Evolutionary conservation across 1,140 invertebrate species (phyloP).

Genomic region (Calosoma granatense): DNA sequence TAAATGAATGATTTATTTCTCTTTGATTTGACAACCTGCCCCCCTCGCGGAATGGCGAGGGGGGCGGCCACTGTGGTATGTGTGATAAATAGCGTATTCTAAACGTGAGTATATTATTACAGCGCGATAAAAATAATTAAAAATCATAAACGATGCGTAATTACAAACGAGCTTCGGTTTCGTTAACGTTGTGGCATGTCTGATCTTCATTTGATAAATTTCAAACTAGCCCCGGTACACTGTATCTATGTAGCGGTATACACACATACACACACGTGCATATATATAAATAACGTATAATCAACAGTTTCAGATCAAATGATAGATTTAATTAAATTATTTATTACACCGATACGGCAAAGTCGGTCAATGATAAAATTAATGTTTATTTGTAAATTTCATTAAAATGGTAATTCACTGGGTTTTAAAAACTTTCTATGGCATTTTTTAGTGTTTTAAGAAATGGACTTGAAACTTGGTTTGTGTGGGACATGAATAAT

Average conservation of each 20-base stretch:
- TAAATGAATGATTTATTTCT: not conserved
- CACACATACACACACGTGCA: not conserved
- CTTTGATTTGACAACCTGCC: conserved; percentile 1
- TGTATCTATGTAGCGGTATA: not conserved
- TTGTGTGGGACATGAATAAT: no score
- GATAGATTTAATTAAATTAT: no score
- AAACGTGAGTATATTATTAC: conserved; percentile 24
- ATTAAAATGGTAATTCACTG: no score
- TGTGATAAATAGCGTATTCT: conserved; percentile 20
- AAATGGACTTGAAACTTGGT: no score
- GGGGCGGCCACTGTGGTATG: not conserved
- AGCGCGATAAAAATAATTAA: conserved; percentile 25
- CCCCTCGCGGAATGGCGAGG: no score
- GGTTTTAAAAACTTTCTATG: no score
- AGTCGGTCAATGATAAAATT: no score
- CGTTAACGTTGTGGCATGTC: conserved; percentile 17
- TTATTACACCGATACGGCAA: no score
- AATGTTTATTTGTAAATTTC: no score
- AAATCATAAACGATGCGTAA: conserved; percentile 25
- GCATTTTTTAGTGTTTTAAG: no score
- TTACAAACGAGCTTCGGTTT: conserved; percentile 19
- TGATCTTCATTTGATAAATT: conserved; percentile 23
- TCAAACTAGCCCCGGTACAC: not conserved
- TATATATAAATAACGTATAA: no score
- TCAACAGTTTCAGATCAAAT: no score